These are phyloP conservation scores for Mobula birostris DNA, from an alignment of 2,113 vertebrate species.

Conservation along the genomic window DNA sequence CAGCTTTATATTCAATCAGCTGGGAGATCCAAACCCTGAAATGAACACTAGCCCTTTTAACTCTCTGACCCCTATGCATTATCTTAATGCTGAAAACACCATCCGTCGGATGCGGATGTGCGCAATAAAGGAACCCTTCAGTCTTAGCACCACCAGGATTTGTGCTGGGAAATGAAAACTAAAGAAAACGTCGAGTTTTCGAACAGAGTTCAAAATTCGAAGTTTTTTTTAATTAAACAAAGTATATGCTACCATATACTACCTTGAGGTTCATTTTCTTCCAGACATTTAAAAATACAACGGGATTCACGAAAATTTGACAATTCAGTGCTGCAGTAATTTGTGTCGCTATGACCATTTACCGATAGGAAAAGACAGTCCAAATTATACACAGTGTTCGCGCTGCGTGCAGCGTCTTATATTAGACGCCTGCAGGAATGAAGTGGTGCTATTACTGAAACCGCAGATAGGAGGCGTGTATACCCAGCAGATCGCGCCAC, in stretches of 20 bases:
- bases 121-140: neutral
- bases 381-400: neutral
- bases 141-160: neutral
- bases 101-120: neutral
- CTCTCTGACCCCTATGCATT: neutral
- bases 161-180: neutral
- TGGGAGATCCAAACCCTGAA: neutral
- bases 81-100: neutral
- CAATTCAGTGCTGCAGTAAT: neutral
- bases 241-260: too few relatives aligned
- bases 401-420: neutral
- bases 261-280: too few relatives aligned
- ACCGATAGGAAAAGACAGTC: neutral
- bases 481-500: constrained; percentile 8
- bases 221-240: too few relatives aligned
- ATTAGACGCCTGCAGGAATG: neutral
- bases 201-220: neutral
- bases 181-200: too few relatives aligned
- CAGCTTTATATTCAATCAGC: neutral
- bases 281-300: too few relatives aligned
- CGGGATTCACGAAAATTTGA: too few relatives aligned
- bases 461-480: constrained; percentile 5
- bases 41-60: neutral
- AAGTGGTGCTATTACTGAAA: neutral
- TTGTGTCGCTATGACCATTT: neutral